These are phyloP conservation scores for Tragelaphus scriptus DNA, from an alignment of 2,113 vertebrate genomes.

Conservation along the genomic window DNA sequence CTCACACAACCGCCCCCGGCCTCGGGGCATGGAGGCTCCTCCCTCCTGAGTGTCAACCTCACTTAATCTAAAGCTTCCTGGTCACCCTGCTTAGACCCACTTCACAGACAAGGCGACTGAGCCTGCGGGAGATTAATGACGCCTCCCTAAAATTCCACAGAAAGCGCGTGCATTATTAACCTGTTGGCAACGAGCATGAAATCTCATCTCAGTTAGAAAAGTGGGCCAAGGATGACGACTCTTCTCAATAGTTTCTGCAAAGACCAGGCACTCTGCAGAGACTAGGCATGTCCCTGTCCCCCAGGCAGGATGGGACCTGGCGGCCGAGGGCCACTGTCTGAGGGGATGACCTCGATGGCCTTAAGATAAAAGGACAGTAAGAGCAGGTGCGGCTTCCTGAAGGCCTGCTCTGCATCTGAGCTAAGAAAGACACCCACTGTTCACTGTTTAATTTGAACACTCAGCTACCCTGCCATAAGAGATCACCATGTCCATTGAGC, in stretches of 20 bases:
- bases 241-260: neutral
- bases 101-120: conserved; percentile 53
- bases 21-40: neutral
- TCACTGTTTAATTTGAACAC: neutral
- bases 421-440: neutral
- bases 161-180: conserved; percentile 34
- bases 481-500: neutral
- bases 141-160: neutral
- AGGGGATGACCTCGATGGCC: neutral
- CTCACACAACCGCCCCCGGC: neutral
- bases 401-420: neutral
- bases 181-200: conserved; percentile 30
- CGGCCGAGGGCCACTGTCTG: neutral
- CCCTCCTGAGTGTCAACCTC: neutral
- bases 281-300: neutral
- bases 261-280: neutral
- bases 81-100: conserved; percentile 33
- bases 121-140: conserved; percentile 51
- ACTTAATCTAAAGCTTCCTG: conserved; percentile 17
- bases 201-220: conserved; percentile 32
- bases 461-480: too few species aligned
- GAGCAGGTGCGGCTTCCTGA: rapidly evolving
- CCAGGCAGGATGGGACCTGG: neutral
- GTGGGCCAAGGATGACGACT: neutral
- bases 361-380: neutral